A percentile compares a stretch with the other conserved stretches of the same genome.
Evolutionary conservation across 2,113 vertebrate genomes (phyloP).

Genomic region (Neofelis nebulosa): DNA sequence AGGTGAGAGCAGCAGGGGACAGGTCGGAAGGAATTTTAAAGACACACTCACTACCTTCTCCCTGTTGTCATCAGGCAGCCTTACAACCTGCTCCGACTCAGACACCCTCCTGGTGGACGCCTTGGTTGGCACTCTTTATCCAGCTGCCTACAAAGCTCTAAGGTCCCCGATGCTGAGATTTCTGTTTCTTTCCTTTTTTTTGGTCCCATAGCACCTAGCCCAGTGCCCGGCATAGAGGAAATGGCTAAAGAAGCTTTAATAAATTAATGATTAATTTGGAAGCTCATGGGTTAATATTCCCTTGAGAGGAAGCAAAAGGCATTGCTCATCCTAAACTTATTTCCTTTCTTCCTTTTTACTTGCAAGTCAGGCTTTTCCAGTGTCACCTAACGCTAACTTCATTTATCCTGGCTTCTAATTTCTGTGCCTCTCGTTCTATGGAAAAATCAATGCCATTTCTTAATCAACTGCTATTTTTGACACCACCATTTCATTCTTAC

Average conservation of each 20-base stretch:
- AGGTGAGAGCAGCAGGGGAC: neutral
- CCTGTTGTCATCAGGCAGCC: no score
- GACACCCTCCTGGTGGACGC: no score
- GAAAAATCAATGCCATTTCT: constrained; percentile 51
- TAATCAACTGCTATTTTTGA: constrained; percentile 42
- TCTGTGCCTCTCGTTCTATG: neutral
- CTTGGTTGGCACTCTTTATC: neutral
- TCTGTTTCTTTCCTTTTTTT: neutral
- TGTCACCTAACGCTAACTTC: neutral
- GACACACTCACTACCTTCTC: neutral
- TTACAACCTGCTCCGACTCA: neutral
- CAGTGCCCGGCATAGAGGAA: neutral
- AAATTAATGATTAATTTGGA: neutral
- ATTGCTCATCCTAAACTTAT: neutral
- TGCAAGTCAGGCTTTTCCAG: neutral
- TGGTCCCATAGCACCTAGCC: neutral
- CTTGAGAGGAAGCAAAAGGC: neutral
- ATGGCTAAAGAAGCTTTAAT: neutral
- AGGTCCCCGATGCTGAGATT: neutral
- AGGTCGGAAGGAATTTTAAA: neutral
- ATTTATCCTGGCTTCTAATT: constrained; percentile 41
- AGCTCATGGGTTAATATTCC: neutral
- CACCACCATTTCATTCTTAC: neutral
- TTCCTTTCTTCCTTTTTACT: neutral
- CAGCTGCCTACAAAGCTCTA: neutral